A percentile compares a stretch with the other conserved stretches of the same genome.
Evolutionary conservation across 2,113 vertebrate genomes (phyloP).

Genomic region (Takifugu bimaculatus): DNA sequence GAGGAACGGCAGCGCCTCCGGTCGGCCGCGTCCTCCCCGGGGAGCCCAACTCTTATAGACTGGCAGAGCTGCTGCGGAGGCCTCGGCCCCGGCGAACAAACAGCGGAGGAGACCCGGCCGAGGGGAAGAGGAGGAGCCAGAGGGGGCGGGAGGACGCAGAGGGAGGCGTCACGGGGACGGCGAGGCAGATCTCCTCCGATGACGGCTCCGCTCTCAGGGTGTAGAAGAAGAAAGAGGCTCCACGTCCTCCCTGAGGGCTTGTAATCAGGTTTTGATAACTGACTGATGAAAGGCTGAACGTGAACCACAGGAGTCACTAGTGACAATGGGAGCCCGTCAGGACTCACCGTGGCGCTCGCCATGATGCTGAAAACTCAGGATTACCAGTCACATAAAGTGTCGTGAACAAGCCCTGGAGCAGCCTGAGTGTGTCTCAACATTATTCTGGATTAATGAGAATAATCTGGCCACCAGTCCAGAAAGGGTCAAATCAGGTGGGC

Average conservation of each 20-base stretch:
- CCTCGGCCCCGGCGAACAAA: conserved; percentile 22
- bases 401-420: no score
- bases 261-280: conserved; percentile 31
- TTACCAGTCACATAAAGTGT: no score
- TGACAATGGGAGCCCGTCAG: conserved; percentile 2
- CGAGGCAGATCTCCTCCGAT: no score
- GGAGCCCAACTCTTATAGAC: conserved; percentile 45
- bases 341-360: no score
- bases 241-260: conserved; percentile 11
- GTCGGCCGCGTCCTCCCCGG: conserved; percentile 54
- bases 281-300: conserved; percentile 23
- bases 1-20: conserved; percentile 11
- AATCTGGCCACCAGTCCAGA: no score
- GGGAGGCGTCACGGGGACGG: conserved; percentile 9
- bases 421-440: no score
- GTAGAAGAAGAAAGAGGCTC: conserved; percentile 8
- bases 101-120: not conserved
- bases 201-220: not conserved
- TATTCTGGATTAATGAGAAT: no score
- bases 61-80: conserved; percentile 32
- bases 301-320: not conserved
- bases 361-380: no score
- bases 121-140: conserved; percentile 1
- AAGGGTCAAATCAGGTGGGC: no score
- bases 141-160: conserved; percentile 14